Conservation (phyloP, 2,797 vertebrate species). For the Ptychadena robeensis region DNA sequence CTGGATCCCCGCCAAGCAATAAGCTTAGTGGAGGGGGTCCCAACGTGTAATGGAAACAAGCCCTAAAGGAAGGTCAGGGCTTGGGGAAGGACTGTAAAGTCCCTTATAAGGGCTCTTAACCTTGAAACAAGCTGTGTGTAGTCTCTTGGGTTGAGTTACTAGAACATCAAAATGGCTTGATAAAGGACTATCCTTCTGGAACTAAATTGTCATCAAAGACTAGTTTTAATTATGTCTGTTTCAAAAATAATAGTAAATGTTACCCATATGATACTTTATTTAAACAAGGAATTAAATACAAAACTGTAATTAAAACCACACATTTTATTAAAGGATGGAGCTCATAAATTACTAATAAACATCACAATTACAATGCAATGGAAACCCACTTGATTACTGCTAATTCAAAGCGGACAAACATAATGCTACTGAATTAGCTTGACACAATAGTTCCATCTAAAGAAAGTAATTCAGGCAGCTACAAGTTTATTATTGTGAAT, state of each 20-base stretch:
- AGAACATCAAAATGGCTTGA: too few relatives aligned
- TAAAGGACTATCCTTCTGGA: too few relatives aligned
- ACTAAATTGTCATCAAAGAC: neutral
- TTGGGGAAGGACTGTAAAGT: too few relatives aligned
- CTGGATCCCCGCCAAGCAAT: too few relatives aligned
- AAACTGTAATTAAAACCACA: neutral
- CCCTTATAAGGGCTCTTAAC: too few relatives aligned
- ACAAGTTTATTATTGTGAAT: too few relatives aligned
- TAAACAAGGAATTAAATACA: neutral
- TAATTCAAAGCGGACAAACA: neutral
- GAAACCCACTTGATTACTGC: neutral
- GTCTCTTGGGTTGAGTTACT: too few relatives aligned
- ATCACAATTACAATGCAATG: neutral
- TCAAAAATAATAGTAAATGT: neutral
- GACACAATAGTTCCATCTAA: neutral
- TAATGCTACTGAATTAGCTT: slow-evolving; percentile 46
- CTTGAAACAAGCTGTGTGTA: too few relatives aligned
- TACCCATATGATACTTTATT: neutral
- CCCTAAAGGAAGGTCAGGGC: too few relatives aligned
- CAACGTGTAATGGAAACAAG: too few relatives aligned
- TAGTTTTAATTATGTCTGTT: neutral
- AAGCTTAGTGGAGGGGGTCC: too few relatives aligned
- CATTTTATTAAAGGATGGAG: neutral
- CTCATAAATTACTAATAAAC: neutral
- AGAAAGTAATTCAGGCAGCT: neutral